Base-by-base conservation (phyloP, 1,140 invertebrate species). In the Ridgeia piscesae region DNA sequence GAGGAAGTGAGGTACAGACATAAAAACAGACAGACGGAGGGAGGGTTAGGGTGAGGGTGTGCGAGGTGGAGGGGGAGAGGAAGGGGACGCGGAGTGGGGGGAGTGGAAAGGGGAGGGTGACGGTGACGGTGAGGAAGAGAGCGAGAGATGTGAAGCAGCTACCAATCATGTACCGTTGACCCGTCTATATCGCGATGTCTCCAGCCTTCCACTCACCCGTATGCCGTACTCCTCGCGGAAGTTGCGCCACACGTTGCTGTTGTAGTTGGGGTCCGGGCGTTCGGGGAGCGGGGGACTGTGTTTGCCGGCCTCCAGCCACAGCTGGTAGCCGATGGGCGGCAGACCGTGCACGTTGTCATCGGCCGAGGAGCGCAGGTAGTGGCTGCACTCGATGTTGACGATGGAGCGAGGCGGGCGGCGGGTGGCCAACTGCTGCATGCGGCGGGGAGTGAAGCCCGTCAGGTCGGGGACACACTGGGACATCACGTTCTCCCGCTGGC, bases 221-320 rank as follows among this genome's bases (percentile, higher is more conserved):
- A 96, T 94, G 88, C 95, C 95, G 94, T 94, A 95, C 77, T 95
- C 92, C 77, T 94, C 94, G 42, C 94, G 90, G 93, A 96, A 96
- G 92, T 96, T 96, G 92, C 95, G 93, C 95, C 95, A 96, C 1
- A 96, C 94, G 93, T 96, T 96, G 89, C 95, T 95, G 94, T 96
- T 96, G 92, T 95, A 96, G 91, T 94, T 95, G 33, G 94, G 91
- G 93, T 96, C 95, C 31, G 94, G 94, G 35, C 93, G 93, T 34
- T 93, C 92, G 1, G 95, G 95, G 91, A 93, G 94, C 14, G 95
- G 94, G 1, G 95, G 93, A 1, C 94, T 94, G 92, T 95, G 93
- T 94, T 96, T 96, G 0, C 95, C 95, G 31, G 95, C 95, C 89
- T 96, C 95, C 33, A 95, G 88, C 95, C 95, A 96, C n/a, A 96